Base-by-base conservation (phyloP, 2,113 vertebrate genomes). In the Ploceus nigricollis region DNA sequence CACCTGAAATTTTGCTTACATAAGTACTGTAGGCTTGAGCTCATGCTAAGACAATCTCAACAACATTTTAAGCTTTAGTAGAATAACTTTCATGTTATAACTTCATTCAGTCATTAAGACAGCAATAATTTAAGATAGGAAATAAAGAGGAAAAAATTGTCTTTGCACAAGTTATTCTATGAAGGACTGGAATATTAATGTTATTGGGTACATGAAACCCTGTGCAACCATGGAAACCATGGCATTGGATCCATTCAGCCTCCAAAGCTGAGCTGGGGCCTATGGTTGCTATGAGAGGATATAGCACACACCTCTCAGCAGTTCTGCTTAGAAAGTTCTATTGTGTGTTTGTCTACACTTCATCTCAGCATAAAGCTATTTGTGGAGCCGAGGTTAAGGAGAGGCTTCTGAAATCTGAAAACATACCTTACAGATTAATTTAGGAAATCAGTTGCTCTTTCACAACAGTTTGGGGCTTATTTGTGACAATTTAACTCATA, bases 221-320 rank as follows among this genome's bases (percentile, higher is more conserved):
- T 71, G 51, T 88, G 95, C 92, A 97, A 96, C 95, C 95, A 97
- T 97, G 96, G 94, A 97, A 96, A 96, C 95, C 68, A 93, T 90
- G 76, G 76, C 88, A 95, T 3, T 73, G 88, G 79, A 93, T 94
- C 87, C 68, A 83, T 86, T 89, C 69, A 89, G 86, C 53, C 91
- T 92, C 93, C 93, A 94, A 82, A 92, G 87, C 73, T 68, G 65
- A 89, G 93, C 84, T 45, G 44, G 91, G 95, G 77, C 94, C 96
- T 53, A 65, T 93, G 94, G 93, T 96, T 96, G 95, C 95, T 96
- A 96, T 91, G 93, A 95, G 77, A 95, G 54, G 89, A 93, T 95
- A 83, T 75, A 95, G 83, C 91, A 83, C 95, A 95, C 94, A 78
- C 81, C 89, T 84, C 93, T 93, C 91, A 94, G 60, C 83, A 87